A percentile compares a stretch with the other conserved stretches of the same genome.
Conservation (phyloP, 2,797 vertebrate genomes). For the Eremophila alpestris region DNA sequence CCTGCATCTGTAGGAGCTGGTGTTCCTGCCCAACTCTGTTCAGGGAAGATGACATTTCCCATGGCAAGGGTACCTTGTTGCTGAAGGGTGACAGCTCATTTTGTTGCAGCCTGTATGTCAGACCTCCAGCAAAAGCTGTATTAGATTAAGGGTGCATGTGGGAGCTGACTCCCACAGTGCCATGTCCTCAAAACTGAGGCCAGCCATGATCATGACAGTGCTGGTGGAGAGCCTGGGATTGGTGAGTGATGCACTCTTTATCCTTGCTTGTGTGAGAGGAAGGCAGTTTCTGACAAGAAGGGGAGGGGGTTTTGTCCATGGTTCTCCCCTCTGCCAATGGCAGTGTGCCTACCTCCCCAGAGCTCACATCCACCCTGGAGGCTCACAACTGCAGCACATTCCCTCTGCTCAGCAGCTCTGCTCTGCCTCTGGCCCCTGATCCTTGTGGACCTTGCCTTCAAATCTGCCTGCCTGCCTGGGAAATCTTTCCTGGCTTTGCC, state of each 20-base stretch:
- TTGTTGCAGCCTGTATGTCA: neutral
- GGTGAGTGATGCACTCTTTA: neutral
- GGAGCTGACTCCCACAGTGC: neutral
- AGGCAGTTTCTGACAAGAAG: neutral
- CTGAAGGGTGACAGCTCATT: neutral
- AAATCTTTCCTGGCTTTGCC: neutral
- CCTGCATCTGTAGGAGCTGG: neutral
- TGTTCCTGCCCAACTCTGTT: neutral
- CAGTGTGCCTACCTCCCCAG: neutral
- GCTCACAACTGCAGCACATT: neutral
- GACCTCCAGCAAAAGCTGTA: neutral
- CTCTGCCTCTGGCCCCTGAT: neutral
- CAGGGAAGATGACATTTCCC: neutral
- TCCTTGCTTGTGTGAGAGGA: neutral
- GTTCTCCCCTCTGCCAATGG: neutral
- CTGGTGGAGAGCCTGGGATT: neutral
- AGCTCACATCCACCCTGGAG: neutral
- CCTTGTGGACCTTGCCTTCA: neutral
- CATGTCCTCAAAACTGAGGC: neutral
- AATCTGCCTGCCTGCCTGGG: neutral
- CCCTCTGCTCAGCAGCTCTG: neutral
- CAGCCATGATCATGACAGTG: accelerated
- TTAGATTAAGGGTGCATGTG: neutral
- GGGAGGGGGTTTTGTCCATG: neutral
- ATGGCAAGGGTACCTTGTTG: accelerated